phyloP scores from a whole-genome alignment of 2,888 invertebrate species.

The Callimorpha dominula region DNA sequence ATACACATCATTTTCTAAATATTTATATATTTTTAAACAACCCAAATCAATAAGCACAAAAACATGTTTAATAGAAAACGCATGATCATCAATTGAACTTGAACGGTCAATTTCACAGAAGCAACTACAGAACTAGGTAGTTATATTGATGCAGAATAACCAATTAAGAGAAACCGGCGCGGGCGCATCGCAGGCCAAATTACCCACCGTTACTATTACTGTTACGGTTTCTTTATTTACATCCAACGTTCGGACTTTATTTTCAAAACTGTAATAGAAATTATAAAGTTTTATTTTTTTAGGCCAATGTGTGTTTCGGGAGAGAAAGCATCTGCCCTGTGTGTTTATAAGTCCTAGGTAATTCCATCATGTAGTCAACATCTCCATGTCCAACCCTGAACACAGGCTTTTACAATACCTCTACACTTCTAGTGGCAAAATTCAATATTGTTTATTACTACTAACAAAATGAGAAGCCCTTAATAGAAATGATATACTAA shows the following conservation, averaged over 20 bases:
- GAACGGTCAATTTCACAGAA: constrained; percentile 43
- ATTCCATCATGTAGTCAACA: not conserved
- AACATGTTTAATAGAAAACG: constrained; percentile 20
- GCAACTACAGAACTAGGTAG: constrained; percentile 22
- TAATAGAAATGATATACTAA: too few species aligned
- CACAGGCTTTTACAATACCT: too few species aligned
- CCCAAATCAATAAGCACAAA: not conserved
- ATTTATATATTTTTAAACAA: not conserved
- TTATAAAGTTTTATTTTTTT: constrained; percentile 1
- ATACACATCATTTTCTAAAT: too few species aligned
- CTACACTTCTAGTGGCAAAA: too few species aligned
- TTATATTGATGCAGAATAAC: constrained; percentile 58
- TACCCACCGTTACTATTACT: constrained; percentile 66
- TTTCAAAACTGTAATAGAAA: constrained; percentile 32
- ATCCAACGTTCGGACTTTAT: constrained; percentile 25
- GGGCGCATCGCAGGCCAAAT: constrained; percentile 54
- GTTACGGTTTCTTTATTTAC: constrained; percentile 57
- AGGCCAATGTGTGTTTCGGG: not conserved
- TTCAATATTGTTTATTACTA: too few species aligned
- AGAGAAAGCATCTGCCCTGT: not conserved
- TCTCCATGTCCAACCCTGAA: too few species aligned
- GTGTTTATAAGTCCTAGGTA: not conserved
- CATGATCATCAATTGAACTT: constrained; percentile 22
- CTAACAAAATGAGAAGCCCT: too few species aligned
- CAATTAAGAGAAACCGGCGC: constrained; percentile 61